A percentile compares a stretch with the other conserved stretches of the same genome.
Conservation (phyloP, 2,888 invertebrate genomes). For the Dusona sp. region DNA sequence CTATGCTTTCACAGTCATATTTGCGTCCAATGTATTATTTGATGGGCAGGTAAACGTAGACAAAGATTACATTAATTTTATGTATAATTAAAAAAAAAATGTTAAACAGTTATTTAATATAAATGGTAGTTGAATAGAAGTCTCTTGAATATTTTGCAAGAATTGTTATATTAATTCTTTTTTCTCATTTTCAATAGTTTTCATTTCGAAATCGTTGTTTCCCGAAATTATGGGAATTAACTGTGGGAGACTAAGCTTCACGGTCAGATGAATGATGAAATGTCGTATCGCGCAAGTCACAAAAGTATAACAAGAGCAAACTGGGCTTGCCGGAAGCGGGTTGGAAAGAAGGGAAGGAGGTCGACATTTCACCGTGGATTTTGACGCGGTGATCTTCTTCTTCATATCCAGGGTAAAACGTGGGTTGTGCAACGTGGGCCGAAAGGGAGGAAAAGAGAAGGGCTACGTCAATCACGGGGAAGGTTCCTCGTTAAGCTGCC, state of each 20-base stretch:
- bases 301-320: conserved; percentile 43
- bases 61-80: neutral
- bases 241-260: conserved; percentile 5
- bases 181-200: conserved; percentile 64
- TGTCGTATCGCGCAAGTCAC: conserved; percentile 64
- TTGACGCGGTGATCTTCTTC: conserved; percentile 59
- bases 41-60: neutral
- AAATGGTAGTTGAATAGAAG: neutral
- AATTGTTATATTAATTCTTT: neutral
- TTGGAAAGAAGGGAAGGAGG: conserved; percentile 50
- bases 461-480: conserved; percentile 67
- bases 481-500: conserved; percentile 72
- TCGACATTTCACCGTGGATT: conserved; percentile 52
- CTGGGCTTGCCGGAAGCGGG: conserved; percentile 62
- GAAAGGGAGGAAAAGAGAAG: conserved; percentile 55
- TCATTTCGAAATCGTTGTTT: conserved; percentile 79
- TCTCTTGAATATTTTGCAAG: neutral
- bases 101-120: neutral
- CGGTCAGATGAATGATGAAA: conserved; percentile 63
- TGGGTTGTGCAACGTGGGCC: conserved; percentile 32
- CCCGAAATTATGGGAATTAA: conserved; percentile 78
- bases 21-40: neutral
- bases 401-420: conserved; percentile 59
- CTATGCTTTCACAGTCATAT: neutral
- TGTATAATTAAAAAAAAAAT: neutral